Percentiles rank a stretch among this genome's conserved stretches.
These are phyloP conservation scores for Rutpela maculata DNA, from an alignment of 2,888 invertebrate species.

Conservation along the genomic window DNA sequence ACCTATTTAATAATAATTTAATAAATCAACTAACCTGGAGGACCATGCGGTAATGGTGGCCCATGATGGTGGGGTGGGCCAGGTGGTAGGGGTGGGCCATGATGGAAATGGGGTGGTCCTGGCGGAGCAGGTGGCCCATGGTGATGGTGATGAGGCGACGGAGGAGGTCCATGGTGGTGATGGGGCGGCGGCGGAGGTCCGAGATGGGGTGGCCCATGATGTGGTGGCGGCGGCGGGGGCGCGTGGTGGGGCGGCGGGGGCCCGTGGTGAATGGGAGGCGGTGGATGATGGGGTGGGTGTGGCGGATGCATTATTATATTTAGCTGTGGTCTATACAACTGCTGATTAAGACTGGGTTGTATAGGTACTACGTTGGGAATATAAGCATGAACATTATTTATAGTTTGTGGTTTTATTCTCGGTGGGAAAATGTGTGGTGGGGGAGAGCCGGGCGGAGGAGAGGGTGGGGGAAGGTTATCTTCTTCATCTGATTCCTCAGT, in stretches of 20 bases:
- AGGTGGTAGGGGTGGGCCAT: not conserved
- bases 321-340: slow-evolving; percentile 43
- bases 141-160: not conserved
- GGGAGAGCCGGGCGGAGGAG: slow-evolving; percentile 79
- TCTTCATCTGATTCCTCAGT: slow-evolving; percentile 75
- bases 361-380: slow-evolving; percentile 44
- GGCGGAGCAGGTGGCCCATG: not conserved
- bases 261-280: slow-evolving; percentile 37
- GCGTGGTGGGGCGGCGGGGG: slow-evolving; percentile 24
- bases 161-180: not conserved
- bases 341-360: slow-evolving; percentile 35
- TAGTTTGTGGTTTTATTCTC: slow-evolving; percentile 67
- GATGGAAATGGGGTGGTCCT: slow-evolving; percentile 2
- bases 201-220: slow-evolving; percentile 23
- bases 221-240: slow-evolving; percentile 16
- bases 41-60: not conserved
- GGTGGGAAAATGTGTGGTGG: slow-evolving; percentile 77
- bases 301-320: slow-evolving; percentile 53
- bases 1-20: not conserved
- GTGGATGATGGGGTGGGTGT: slow-evolving; percentile 46
- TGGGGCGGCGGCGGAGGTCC: not conserved
- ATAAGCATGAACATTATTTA: slow-evolving; percentile 67
- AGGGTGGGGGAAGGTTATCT: slow-evolving; percentile 77
- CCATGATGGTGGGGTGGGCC: not conserved
- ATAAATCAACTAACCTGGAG: not conserved